Conservation (phyloP, 2,888 invertebrate genomes). For the Imbricaverruca yamaguchii region DNA sequence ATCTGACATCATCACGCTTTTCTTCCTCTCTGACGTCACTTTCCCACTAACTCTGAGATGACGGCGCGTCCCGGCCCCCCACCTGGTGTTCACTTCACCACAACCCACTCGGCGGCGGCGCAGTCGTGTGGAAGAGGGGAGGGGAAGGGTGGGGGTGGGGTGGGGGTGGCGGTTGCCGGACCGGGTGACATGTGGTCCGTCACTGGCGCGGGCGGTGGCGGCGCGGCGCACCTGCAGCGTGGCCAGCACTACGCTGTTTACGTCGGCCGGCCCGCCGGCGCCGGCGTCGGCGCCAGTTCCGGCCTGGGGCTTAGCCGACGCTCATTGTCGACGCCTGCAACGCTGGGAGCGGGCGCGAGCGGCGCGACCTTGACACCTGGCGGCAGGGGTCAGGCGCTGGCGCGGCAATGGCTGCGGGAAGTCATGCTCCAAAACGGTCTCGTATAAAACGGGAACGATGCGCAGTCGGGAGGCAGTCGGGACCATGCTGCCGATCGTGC, state of each 20-base stretch:
- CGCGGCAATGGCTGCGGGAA: background rate
- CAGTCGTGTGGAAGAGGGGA: too few species aligned
- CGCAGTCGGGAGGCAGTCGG: background rate
- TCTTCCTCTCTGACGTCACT: too few species aligned
- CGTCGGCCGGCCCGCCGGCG: background rate
- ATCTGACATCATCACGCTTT: too few species aligned
- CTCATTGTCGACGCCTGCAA: background rate
- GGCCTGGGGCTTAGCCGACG: background rate
- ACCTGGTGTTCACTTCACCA: too few species aligned
- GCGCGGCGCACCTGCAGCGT: background rate
- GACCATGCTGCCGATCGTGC: background rate
- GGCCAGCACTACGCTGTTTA: background rate
- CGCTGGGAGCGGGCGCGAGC: background rate
- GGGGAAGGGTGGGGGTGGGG: background rate
- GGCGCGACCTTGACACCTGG: background rate
- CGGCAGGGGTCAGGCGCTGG: background rate
- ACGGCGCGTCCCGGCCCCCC: too few species aligned
- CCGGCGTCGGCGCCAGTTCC: background rate
- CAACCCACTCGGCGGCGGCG: too few species aligned
- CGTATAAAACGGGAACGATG: background rate
- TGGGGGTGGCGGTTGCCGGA: background rate
- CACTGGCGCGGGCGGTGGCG: background rate
- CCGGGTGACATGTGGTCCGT: background rate
- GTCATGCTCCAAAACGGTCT: background rate
- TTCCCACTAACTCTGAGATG: too few species aligned